A percentile compares a stretch with the other conserved stretches of the same genome.
These are phyloP conservation scores for Stichodactyla mertensii DNA, from an alignment of 64 coral and sea anemone genomes.

Conservation along the genomic window DNA sequence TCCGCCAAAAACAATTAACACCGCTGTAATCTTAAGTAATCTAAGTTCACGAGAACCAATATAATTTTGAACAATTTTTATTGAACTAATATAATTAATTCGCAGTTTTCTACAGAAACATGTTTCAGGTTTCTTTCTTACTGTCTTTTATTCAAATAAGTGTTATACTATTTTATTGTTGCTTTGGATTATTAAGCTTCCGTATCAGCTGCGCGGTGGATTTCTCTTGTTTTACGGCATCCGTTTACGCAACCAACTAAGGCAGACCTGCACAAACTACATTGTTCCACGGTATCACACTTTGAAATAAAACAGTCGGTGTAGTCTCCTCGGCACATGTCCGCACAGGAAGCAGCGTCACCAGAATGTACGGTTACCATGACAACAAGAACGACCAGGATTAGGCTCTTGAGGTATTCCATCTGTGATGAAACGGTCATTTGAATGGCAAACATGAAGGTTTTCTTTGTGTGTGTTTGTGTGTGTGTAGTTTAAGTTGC, in stretches of 20 bases:
- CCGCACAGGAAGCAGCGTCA: not conserved
- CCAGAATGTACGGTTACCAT: not conserved
- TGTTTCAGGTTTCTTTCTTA: not conserved
- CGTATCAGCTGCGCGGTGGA: not conserved
- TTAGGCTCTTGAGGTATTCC: conserved; percentile 1
- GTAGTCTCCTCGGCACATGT: not conserved
- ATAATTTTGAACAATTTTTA: not conserved
- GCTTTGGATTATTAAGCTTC: not conserved
- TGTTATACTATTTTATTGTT: not conserved
- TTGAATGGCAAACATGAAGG: not conserved
- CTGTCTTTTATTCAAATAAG: not conserved
- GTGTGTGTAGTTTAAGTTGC: not conserved
- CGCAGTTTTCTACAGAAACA: not conserved
- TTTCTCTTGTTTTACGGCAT: not conserved
- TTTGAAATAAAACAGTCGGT: not conserved
- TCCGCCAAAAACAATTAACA: not conserved
- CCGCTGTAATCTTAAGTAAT: not conserved
- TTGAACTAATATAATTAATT: not conserved
- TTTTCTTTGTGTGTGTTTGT: not conserved
- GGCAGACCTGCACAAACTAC: not conserved
- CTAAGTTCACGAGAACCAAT: too few relatives aligned
- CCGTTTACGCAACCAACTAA: not conserved
- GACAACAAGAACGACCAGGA: not conserved
- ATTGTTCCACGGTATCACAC: not conserved
- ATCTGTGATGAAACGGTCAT: not conserved